Percentiles rank a stretch among this genome's conserved stretches.
Conservation (phyloP, 2,113 vertebrate genomes). For the Pandion haliaetus region DNA sequence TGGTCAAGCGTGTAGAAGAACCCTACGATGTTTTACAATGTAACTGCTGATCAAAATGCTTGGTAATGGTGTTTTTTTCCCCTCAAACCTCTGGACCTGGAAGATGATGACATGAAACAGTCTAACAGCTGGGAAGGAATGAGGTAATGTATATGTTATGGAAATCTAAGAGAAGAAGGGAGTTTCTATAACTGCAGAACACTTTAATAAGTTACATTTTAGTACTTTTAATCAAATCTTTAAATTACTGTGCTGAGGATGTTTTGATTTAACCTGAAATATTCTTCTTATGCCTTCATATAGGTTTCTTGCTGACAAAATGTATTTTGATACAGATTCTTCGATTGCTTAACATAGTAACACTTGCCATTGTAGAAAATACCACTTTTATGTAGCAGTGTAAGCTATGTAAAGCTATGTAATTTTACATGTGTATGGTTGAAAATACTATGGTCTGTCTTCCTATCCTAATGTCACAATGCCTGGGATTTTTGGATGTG, state of each 20-base stretch:
- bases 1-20: background rate
- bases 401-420: background rate
- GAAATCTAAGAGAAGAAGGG: background rate
- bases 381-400: background rate
- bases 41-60: background rate
- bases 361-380: background rate
- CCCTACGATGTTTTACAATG: background rate
- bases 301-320: background rate
- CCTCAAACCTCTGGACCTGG: background rate
- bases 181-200: background rate
- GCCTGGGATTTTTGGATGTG: background rate
- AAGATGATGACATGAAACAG: background rate
- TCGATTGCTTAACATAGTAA: background rate
- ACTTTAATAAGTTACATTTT: background rate
- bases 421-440: background rate
- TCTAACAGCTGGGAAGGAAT: background rate
- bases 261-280: background rate
- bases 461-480: accelerated
- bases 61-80: background rate
- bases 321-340: background rate
- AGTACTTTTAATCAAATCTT: background rate
- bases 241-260: background rate
- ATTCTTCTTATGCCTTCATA: background rate
- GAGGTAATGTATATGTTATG: background rate
- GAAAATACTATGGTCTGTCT: background rate